Base-by-base conservation (phyloP, 2,797 vertebrate genomes). In the Linurgus olivaceus region DNA sequence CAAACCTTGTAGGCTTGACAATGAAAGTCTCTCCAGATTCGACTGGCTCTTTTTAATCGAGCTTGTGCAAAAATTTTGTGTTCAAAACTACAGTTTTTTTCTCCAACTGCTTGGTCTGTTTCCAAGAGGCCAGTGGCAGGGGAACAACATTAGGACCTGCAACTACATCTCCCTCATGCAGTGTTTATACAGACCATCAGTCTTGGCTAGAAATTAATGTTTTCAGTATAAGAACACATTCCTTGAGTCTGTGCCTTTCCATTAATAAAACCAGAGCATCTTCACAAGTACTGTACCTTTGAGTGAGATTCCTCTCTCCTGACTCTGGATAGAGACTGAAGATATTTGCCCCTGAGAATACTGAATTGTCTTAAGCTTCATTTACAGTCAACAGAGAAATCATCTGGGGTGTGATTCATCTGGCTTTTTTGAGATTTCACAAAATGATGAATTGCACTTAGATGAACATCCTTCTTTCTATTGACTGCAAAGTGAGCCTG, bases 361-460 rank as follows among this genome's bases (percentile, higher is more conserved):
- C 1, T 54, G 58, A 79, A 72, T 40, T 2, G 1, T 52, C 61
- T 77, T 47, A 65, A 68, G 11, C 37, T 88, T 84, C 58, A 35
- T 72, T 84, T 90, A n/a, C 54, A 88, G 52, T 50, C 51, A 68
- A 17, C 44, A 57, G 67, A 73, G 63, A 73, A 93, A 79, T 76
- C 10, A 74, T 76, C 48, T 52, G 51, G 44, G 28, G 26, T 76
- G 25, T 70, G 51, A 91, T 70, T 48, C 40, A 73, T 89, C 13
- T 2, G 52, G 51, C 6, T 40, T 92, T 57, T 75, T 38, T 76
- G 63, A 87, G 67, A 83, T 67, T 79, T 85, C 74, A 67, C n/a
- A 80, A 82, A 87, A 83, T 80, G 59, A 95, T 91, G 57, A 92
- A 92, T 89, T 89, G 71, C 87, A 80, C 91, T 92, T 92, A 85